Conservation (phyloP, 2,797 vertebrate species). For the Micropoecilia bifurca region DNA sequence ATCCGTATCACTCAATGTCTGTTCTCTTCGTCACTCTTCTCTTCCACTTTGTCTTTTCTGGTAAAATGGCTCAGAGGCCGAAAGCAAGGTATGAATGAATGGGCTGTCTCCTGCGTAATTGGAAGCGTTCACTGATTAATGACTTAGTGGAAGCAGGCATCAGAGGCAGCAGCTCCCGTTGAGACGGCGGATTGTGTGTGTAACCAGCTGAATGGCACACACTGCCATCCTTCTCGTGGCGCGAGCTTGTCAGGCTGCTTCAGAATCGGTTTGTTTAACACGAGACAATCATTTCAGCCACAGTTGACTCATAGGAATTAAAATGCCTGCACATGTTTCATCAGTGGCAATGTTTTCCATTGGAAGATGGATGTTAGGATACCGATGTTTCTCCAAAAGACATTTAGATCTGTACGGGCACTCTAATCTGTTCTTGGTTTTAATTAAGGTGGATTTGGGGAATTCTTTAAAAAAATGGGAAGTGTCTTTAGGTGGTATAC, state of each 20-base stretch:
- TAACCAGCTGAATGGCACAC: constrained; percentile 70
- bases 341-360: constrained; percentile 32
- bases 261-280: constrained; percentile 58
- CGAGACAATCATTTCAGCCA: constrained; percentile 38
- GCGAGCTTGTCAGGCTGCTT: constrained; percentile 42
- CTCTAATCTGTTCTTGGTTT: constrained; percentile 16
- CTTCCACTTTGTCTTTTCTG: constrained; percentile 12
- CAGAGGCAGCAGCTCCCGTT: constrained; percentile 65
- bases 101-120: constrained; percentile 68
- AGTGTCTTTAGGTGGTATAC: background rate
- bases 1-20: background rate
- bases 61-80: constrained; percentile 50
- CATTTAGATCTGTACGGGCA: constrained; percentile 28
- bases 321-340: constrained; percentile 53
- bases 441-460: constrained; percentile 19
- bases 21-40: constrained; percentile 7
- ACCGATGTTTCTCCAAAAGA: constrained; percentile 29
- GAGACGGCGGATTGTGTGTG: constrained; percentile 65
- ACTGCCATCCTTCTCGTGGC: constrained; percentile 51
- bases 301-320: constrained; percentile 42
- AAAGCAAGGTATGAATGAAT: constrained; percentile 66
- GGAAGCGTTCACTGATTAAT: constrained; percentile 76
- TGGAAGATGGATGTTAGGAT: constrained; percentile 35
- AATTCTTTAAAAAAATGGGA: background rate
- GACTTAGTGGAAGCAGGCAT: constrained; percentile 64